Base-by-base conservation (phyloP, 2,888 invertebrate species). In the Kryphioiulus occultus region DNA sequence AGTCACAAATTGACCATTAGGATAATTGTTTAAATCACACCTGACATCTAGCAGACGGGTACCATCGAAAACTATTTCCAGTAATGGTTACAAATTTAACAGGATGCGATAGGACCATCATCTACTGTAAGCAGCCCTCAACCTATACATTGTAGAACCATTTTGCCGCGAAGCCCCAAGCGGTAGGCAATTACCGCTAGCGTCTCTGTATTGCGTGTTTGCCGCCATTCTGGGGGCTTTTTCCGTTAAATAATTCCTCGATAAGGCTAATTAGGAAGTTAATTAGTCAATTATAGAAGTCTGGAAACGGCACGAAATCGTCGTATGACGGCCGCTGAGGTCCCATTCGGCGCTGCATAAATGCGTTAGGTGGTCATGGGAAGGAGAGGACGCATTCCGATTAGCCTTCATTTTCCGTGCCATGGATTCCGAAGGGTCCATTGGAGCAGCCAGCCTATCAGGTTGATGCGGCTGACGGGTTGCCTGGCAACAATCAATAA, bases 401-500 rank as follows among this genome's bases (percentile, higher is more conserved):
- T 47, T 47, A 47, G 47, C 47, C 47, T 53, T 53, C 53, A n/a
- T 53, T 53, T 53, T 53, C 53, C n/a, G 53, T 53, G 53, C 53
- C 53, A 53, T 53, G 53, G 53, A 53, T 53, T 53, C n/a, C 53
- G 53, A 53, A 53, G 53, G 53, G 53, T 53, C 53, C 53, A 53
- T 53, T 53, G 53, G 53, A 0, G 19, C n/a, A 53, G 53, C n/a
- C 53, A n/a, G 53, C 53, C 53, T 53, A 53, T 53, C 53, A 53
- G n/a, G n/a, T 19, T 3, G n/a, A n/a, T n/a, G 53, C n/a, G 53
- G 53, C 53, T 83, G 30, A 3, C 3, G n/a, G 83, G 83, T 35
- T 83, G 83, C 35, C 35, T 83, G 30, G 83, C 35, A 83, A 83
- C 30, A 83, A 83, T 83, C 83, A 83, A 83, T 83, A 83, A 83